Base-by-base conservation (phyloP, 2,113 vertebrate species). In the Gasterosteus nipponicus region DNA sequence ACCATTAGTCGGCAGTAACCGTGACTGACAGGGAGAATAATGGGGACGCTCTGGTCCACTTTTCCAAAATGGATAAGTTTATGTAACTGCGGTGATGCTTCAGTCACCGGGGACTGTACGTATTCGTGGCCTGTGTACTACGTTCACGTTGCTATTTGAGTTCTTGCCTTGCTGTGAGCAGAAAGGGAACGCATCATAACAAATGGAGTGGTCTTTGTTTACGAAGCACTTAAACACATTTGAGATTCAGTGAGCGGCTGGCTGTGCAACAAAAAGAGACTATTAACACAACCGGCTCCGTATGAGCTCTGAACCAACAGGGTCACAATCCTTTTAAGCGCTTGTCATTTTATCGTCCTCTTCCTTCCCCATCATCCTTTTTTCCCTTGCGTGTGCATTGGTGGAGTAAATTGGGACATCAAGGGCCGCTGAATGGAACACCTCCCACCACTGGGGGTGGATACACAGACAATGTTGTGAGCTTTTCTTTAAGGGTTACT, bases 301-400 rank as follows among this genome's bases (percentile, higher is more conserved):
- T 57, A 16, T 59, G 4, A 67, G 65, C 69, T 76, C 18, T 54
- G 12, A 62, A 54, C 19, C 38, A 42, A 81, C 26, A 87, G 82
- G 71, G 83, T 42, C 73, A 80, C 62, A 26, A 0, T 69, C 38
- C 61, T 81, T 83, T 68, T 69, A 41, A 85, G 65, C 63, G 77
- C 77, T 82, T 88, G 77, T 84, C 83, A 78, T 61, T 65, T 80
- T 67, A 76, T 82, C 75, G 60, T 73, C 60, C 44, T 65, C 74
- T 67, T 78, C 44, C 57, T 56, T 49, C 69, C 46, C 11, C 2
- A 8, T 18, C 54, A n/a, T 35, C 47, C 46, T 74, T 69, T 63
- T 62, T 71, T 29, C 60, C 10, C 62, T 29, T 60, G 38, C 54
- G 15, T 53, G 38, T 69, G 59, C 38, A 5, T 76, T 69, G 44